A percentile compares a stretch with the other conserved stretches of the same genome.
phyloP scores from a whole-genome alignment of 2,113 vertebrate genomes.

The Zapus hudsonius region DNA sequence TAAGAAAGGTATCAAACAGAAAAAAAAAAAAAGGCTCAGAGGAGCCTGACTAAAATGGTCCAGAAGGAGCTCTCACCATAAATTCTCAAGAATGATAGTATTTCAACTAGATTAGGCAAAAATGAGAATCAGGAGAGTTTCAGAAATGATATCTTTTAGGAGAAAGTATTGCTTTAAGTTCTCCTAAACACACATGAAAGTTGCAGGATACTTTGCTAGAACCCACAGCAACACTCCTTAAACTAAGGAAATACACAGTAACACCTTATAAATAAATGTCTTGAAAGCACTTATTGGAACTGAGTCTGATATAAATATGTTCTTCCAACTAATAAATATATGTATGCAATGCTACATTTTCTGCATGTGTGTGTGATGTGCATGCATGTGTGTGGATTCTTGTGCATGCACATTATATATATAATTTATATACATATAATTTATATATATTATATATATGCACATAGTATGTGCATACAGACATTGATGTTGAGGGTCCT shows the following conservation, averaged over 20 bases:
- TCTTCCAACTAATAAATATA: neutral
- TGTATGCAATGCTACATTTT: neutral
- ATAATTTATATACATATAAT: no score
- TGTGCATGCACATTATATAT: no score
- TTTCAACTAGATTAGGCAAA: neutral
- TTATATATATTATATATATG: no score
- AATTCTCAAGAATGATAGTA: neutral
- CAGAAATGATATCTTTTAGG: neutral
- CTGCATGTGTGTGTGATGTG: no score
- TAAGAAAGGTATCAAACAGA: neutral
- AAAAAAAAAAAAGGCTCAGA: neutral
- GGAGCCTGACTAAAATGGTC: neutral
- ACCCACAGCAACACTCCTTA: neutral
- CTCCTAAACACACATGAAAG: neutral
- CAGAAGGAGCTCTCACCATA: neutral
- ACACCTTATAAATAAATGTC: neutral
- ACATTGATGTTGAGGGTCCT: no score
- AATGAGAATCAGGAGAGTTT: neutral
- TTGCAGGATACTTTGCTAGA: neutral
- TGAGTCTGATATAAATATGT: neutral
- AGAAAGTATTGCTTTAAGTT: neutral
- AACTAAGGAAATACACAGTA: neutral
- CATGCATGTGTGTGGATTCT: no score
- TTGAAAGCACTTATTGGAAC: neutral
- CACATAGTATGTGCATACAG: no score